Evolutionary conservation across 2,888 invertebrate species (phyloP).

Genomic region (Phoronis australis): DNA sequence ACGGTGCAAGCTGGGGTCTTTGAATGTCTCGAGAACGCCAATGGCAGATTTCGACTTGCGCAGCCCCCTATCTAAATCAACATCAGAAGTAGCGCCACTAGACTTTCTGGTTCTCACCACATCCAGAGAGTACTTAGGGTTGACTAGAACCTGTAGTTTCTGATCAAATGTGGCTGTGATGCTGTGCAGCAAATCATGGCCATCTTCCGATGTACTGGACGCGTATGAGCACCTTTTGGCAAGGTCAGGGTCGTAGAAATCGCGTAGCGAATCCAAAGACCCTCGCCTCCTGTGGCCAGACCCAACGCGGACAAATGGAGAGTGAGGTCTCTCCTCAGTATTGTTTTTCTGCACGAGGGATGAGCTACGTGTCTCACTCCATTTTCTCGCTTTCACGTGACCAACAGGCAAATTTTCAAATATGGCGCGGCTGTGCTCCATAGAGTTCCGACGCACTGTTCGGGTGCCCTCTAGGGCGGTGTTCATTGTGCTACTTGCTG

Average conservation of each 20-base stretch:
- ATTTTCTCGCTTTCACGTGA: not conserved
- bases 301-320: not conserved
- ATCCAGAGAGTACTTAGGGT: slow-evolving; percentile 25
- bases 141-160: slow-evolving; percentile 38
- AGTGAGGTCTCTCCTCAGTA: not conserved
- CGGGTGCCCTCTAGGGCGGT: too few species aligned
- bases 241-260: slow-evolving; percentile 44
- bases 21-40: not conserved
- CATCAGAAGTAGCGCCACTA: slow-evolving; percentile 3
- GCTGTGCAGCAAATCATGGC: slow-evolving; percentile 37
- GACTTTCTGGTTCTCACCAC: slow-evolving; percentile 10
- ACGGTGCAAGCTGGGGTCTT: not conserved
- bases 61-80: not conserved
- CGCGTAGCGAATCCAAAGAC: slow-evolving; percentile 60
- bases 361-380: too few species aligned
- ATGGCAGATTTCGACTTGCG: not conserved
- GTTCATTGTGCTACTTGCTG: too few species aligned
- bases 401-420: not conserved
- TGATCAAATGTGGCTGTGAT: slow-evolving; percentile 44
- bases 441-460: not conserved
- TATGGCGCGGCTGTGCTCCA: too few species aligned
- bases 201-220: slow-evolving; percentile 39
- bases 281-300: slow-evolving; percentile 49
- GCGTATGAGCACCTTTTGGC: slow-evolving; percentile 26
- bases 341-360: too few species aligned